Percentiles rank a stretch among this genome's conserved stretches.
Evolutionary conservation across 2,888 invertebrate species (phyloP).

Genomic region (Nomada goodeniana): DNA sequence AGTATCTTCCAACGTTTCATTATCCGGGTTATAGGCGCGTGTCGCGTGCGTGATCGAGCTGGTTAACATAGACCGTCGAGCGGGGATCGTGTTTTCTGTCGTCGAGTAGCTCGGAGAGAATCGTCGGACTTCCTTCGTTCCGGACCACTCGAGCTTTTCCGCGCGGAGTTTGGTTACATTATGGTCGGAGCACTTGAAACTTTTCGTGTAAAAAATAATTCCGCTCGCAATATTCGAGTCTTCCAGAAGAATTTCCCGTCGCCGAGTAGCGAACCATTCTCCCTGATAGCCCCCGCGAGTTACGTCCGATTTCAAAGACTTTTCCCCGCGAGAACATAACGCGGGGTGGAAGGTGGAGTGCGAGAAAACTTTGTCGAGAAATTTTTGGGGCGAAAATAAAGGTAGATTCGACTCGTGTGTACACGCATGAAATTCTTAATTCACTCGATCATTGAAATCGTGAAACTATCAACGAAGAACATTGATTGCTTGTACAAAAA

Average conservation of each 20-base stretch:
- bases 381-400: not conserved
- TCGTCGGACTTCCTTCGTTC: conserved; percentile 41
- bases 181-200: conserved; percentile 57
- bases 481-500: not conserved
- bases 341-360: not conserved
- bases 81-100: conserved; percentile 3
- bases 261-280: conserved; percentile 30
- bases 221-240: conserved; percentile 58
- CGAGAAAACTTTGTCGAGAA: conserved; percentile 1
- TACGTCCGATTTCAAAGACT: conserved; percentile 42
- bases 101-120: conserved; percentile 14
- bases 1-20: conserved; percentile 6
- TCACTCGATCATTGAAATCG: too few species aligned
- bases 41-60: conserved; percentile 15
- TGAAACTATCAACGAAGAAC: too few species aligned
- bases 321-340: conserved; percentile 32
- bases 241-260: conserved; percentile 37
- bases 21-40: not conserved
- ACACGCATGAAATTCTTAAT: too few species aligned
- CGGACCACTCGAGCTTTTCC: conserved; percentile 49
- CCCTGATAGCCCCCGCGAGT: conserved; percentile 53
- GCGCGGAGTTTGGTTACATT: conserved; percentile 60
- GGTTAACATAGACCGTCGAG: conserved; percentile 6
- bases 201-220: conserved; percentile 70
- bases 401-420: not conserved